phyloP scores from a whole-genome alignment of 2,797 vertebrate genomes.

The Glossophaga mutica region DNA sequence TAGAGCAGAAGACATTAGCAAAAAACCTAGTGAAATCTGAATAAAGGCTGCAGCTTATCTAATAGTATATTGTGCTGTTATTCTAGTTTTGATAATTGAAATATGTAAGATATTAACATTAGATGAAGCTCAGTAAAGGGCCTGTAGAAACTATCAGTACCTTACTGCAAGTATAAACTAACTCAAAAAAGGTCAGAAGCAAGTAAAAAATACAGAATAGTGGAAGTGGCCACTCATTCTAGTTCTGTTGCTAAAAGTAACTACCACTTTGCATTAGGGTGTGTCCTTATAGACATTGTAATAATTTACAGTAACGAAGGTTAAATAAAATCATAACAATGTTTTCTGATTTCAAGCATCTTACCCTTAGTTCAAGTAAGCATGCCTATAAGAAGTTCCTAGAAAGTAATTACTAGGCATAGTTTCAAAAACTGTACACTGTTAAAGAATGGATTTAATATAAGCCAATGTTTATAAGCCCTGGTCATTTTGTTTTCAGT shows the following conservation, averaged over 20 bases:
- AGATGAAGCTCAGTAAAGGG: background rate
- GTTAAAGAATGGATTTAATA: background rate
- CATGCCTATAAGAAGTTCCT: background rate
- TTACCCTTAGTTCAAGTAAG: background rate
- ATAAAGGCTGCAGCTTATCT: background rate
- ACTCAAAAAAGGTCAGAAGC: background rate
- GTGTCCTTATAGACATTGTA: background rate
- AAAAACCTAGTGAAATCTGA: background rate
- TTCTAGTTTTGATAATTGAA: constrained; percentile 2
- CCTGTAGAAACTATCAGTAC: background rate
- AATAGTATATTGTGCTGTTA: background rate
- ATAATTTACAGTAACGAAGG: background rate
- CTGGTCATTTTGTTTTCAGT: background rate
- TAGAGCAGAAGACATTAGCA: background rate
- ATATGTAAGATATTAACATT: background rate
- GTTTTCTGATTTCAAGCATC: background rate
- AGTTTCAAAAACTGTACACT: background rate
- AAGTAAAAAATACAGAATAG: background rate
- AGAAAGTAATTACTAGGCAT: background rate
- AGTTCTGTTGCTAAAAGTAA: background rate
- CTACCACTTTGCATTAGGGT: background rate
- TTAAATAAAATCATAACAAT: background rate
- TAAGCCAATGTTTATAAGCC: background rate
- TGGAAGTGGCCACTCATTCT: background rate
- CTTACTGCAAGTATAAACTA: background rate